Conservation (phyloP, 2,888 invertebrate species). For the Schizaphis graminum region DNA sequence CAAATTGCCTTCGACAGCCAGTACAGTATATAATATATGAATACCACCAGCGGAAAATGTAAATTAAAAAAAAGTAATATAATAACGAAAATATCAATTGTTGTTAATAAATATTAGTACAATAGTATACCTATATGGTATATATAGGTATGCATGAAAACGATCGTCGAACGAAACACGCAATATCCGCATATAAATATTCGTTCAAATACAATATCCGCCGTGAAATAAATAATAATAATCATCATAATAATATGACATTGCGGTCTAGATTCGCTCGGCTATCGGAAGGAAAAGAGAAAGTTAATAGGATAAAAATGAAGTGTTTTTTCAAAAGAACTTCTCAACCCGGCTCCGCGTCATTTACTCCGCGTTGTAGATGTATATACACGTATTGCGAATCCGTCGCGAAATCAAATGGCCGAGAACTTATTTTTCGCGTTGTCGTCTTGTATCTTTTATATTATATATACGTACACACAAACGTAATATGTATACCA, state of each 20-base stretch:
- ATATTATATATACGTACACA: not conserved
- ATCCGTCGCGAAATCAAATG: not conserved
- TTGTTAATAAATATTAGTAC: not conserved
- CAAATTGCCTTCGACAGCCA: not conserved
- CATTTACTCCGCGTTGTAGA: slow-evolving; percentile 27
- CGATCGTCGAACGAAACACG: not conserved
- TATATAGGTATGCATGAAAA: not conserved
- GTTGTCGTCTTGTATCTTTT: slow-evolving; percentile 6
- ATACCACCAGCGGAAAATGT: not conserved
- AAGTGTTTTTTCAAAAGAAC: slow-evolving; percentile 43
- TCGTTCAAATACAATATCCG: not conserved
- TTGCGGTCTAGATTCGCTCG: not conserved
- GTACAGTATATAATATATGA: not conserved
- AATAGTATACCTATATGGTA: too few species aligned
- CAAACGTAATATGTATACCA: not conserved
- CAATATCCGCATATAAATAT: not conserved
- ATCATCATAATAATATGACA: not conserved
- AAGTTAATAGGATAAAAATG: slow-evolving; percentile 49
- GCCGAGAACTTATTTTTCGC: slow-evolving; percentile 34
- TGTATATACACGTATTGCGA: not conserved
- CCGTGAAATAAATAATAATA: not conserved
- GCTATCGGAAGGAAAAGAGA: slow-evolving; percentile 38
- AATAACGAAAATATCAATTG: not conserved
- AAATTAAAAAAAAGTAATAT: not conserved
- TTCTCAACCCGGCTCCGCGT: slow-evolving; percentile 38